Evolutionary conservation across 2,113 vertebrate species (phyloP).

Genomic region (Ceyx margarethae): DNA sequence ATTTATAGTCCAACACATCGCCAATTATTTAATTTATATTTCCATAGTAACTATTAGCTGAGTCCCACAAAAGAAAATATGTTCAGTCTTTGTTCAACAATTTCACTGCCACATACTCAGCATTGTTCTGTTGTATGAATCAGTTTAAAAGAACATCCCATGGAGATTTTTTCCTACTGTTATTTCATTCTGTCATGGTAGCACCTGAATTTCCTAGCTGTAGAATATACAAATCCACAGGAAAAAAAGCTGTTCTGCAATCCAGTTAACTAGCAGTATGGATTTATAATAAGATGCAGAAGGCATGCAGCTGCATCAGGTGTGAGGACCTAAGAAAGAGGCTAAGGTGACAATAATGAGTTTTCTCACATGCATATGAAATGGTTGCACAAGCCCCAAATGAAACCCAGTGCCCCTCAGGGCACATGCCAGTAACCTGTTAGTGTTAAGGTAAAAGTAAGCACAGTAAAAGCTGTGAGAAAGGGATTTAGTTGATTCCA

Average conservation of each 20-base stretch:
- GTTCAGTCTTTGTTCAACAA: background rate
- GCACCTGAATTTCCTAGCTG: background rate
- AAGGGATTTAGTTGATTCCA: background rate
- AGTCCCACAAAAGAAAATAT: background rate
- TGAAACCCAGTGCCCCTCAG: background rate
- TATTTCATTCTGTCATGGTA: background rate
- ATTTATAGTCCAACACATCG: slow-evolving; percentile 3
- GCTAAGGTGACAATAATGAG: background rate
- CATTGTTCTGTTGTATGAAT: background rate
- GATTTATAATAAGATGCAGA: background rate
- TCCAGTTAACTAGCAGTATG: background rate
- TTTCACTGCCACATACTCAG: background rate
- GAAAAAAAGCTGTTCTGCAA: background rate
- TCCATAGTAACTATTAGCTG: slow-evolving; percentile 31
- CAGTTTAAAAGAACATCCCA: background rate
- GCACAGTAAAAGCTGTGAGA: background rate
- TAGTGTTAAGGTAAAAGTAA: background rate
- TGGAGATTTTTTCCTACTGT: background rate
- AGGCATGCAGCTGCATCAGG: background rate
- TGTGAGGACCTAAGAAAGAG: background rate
- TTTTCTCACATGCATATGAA: background rate
- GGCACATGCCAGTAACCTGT: background rate
- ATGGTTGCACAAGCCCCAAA: background rate
- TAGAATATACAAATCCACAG: background rate
- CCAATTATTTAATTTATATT: slow-evolving; percentile 47